Conservation (phyloP, 2,888 invertebrate species). For the Gymnocheta viridis region DNA sequence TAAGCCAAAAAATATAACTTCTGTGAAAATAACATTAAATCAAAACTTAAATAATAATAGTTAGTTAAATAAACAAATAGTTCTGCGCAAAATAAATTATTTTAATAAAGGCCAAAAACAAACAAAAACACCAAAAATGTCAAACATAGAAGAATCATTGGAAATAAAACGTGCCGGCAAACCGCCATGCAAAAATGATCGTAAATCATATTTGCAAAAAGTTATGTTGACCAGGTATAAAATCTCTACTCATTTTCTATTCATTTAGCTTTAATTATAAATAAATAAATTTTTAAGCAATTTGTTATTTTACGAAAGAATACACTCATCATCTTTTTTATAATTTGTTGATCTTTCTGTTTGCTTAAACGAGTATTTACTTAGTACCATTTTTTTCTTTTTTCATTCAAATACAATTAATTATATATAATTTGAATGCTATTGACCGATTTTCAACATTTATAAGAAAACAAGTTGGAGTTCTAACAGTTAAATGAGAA, state of each 20-base stretch:
- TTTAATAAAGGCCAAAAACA: neutral
- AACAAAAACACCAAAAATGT: conserved; percentile 9
- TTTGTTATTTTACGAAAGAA: neutral
- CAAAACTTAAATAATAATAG: neutral
- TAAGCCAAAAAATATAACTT: conserved; percentile 17
- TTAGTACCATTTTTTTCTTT: neutral
- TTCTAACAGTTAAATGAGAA: conserved; percentile 6
- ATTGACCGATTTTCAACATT: conserved; percentile 51
- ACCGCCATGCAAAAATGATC: conserved; percentile 81
- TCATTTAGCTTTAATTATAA: neutral
- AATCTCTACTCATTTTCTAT: neutral
- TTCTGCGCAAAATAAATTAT: neutral
- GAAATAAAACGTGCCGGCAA: conserved; percentile 78
- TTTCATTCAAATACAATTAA: conserved; percentile 12
- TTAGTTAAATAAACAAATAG: no score
- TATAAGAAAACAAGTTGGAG: conserved; percentile 38
- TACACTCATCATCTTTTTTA: neutral
- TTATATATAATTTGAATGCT: conserved; percentile 34
- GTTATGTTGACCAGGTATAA: conserved; percentile 81
- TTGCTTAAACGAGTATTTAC: conserved; percentile 31
- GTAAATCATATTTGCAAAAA: conserved; percentile 81
- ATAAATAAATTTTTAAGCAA: neutral
- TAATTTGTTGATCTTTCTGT: neutral
- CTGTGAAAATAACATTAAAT: neutral
- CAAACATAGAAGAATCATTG: conserved; percentile 77